Conservation (phyloP, 2,888 invertebrate species). For the Dinocampus coccinellae region DNA sequence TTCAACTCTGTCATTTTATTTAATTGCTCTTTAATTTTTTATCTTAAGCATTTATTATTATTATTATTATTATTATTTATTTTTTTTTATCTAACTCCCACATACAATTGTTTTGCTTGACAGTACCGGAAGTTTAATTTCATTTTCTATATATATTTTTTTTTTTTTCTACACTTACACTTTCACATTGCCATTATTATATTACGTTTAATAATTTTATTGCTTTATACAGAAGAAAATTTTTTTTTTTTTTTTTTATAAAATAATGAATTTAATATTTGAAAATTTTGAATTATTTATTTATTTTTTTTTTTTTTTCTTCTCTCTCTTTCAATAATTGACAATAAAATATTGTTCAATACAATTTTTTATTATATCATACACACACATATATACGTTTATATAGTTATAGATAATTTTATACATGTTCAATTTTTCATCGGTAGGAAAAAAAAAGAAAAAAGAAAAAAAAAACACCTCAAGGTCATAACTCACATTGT, state of each 20-base stretch:
- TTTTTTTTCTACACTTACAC: not conserved
- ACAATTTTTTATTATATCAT: not conserved
- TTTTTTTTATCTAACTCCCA: not conserved
- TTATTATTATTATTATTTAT: not conserved
- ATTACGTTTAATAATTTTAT: not conserved
- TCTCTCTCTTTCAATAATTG: too few species aligned
- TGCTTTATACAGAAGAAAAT: not conserved
- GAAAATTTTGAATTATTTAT: not conserved
- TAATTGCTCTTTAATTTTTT: not conserved
- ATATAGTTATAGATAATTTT: not conserved
- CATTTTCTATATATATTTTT: conserved; percentile 21
- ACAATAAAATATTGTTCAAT: too few species aligned
- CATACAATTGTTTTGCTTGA: not conserved
- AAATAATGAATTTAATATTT: too few species aligned
- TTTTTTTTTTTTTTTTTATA: too few species aligned
- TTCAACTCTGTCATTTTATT: not conserved
- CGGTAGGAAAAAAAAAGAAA: conserved; percentile 46
- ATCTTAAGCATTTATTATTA: too few species aligned
- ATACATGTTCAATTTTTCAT: conserved; percentile 53
- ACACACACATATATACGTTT: not conserved
- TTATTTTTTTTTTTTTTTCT: not conserved
- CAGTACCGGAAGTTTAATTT: conserved; percentile 13
- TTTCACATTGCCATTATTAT: not conserved
- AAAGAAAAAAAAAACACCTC: too few species aligned
- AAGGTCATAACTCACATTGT: conserved; percentile 45